Conservation (phyloP, 1,140 invertebrate species). For the Trichonephila inaurata region DNA sequence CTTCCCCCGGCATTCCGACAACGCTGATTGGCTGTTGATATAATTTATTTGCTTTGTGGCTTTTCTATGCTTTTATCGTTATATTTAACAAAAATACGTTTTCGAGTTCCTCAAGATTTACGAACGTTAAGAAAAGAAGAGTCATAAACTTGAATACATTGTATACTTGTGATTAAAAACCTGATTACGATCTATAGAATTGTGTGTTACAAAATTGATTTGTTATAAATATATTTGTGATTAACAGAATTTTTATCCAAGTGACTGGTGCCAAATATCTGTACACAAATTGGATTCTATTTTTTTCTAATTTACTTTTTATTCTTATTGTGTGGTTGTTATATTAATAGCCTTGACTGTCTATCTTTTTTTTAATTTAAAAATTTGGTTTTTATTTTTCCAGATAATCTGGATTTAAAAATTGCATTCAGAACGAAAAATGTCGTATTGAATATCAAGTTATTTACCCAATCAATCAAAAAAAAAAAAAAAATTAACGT, state of each 20-base stretch:
- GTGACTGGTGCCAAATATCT: constrained; percentile 30
- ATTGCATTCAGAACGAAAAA: no score
- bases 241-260: not conserved
- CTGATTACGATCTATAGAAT: not conserved
- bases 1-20: constrained; percentile 72
- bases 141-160: constrained; percentile 2
- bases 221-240: not conserved
- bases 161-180: not conserved
- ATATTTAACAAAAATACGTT: not conserved
- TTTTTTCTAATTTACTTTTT: not conserved
- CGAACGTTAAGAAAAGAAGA: not conserved
- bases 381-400: no score
- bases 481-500: no score
- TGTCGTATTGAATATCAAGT: no score
- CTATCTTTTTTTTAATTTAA: not conserved
- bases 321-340: not conserved
- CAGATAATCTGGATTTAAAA: no score
- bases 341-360: not conserved
- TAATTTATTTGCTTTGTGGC: not conserved
- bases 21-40: not conserved
- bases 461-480: no score
- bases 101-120: not conserved
- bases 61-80: not conserved
- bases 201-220: not conserved
- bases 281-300: not conserved